A percentile compares a stretch with the other conserved stretches of the same genome.
Conservation (phyloP, 92 coral and sea anemone genomes). For the Bergia sp. region DNA sequence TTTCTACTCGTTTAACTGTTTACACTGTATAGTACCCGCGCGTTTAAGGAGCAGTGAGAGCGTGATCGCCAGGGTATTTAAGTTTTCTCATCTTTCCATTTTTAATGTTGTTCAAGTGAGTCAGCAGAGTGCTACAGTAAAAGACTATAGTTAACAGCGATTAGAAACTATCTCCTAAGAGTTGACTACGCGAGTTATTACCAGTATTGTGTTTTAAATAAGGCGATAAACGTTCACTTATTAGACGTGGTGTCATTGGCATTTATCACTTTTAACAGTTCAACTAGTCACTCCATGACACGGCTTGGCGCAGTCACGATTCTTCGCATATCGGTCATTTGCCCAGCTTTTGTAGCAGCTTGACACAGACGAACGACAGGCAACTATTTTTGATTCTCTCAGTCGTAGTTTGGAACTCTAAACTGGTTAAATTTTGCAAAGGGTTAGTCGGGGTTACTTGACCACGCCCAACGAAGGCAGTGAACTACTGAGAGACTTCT, state of each 20-base stretch:
- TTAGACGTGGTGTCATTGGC: background rate
- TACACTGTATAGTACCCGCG: background rate
- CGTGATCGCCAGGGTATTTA: background rate
- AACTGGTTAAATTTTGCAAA: background rate
- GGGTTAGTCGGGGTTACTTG: background rate
- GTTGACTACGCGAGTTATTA: background rate
- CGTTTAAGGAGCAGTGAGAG: background rate
- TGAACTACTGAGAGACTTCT: background rate
- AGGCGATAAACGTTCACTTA: background rate
- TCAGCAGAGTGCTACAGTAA: background rate
- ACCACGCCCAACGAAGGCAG: background rate
- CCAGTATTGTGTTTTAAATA: background rate
- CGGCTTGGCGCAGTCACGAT: background rate
- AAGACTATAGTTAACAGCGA: background rate
- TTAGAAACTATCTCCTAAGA: background rate
- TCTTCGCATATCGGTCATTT: background rate
- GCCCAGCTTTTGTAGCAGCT: background rate
- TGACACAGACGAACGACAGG: background rate
- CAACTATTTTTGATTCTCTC: background rate
- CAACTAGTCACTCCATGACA: background rate
- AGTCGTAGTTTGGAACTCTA: background rate
- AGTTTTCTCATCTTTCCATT: background rate
- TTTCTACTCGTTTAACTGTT: background rate
- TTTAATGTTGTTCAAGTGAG: background rate
- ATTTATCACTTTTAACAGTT: background rate